These are phyloP conservation scores for Otus sunia DNA, from an alignment of 2,113 vertebrate species.

Conservation along the genomic window DNA sequence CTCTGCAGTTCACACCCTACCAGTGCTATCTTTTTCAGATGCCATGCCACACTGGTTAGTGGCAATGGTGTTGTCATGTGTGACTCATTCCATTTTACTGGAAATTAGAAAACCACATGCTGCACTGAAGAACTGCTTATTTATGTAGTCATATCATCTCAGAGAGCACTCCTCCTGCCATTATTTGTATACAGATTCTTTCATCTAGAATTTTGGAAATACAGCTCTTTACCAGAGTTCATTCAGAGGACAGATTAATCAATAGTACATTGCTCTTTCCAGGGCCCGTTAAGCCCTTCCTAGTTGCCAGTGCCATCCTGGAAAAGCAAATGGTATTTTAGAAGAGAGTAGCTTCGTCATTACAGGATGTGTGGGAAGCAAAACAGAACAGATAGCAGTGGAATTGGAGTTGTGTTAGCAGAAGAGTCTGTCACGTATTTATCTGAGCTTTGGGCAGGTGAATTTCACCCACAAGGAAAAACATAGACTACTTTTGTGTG, in stretches of 20 bases:
- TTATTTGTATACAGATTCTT: conserved; percentile 18
- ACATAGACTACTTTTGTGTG: neutral
- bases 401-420: neutral
- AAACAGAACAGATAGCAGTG: neutral
- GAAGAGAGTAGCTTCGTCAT: neutral
- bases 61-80: conserved; percentile 42
- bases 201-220: conserved; percentile 11
- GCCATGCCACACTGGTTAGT: conserved; percentile 58
- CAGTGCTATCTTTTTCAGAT: conserved; percentile 58
- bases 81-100: conserved; percentile 68
- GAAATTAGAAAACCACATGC: conserved; percentile 61
- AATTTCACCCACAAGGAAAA: neutral
- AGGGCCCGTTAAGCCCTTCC: neutral
- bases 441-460: conserved; percentile 37
- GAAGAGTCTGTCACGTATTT: neutral
- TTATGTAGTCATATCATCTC: conserved; percentile 15
- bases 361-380: conserved; percentile 8
- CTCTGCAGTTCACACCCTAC: conserved; percentile 64
- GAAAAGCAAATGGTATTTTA: conserved; percentile 4
- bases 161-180: conserved; percentile 21
- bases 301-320: neutral
- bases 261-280: neutral
- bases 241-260: conserved; percentile 12
- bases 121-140: conserved; percentile 49
- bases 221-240: neutral